Evolutionary conservation across 2,113 vertebrate genomes (phyloP).

Genomic region (Vulpes vulpes): DNA sequence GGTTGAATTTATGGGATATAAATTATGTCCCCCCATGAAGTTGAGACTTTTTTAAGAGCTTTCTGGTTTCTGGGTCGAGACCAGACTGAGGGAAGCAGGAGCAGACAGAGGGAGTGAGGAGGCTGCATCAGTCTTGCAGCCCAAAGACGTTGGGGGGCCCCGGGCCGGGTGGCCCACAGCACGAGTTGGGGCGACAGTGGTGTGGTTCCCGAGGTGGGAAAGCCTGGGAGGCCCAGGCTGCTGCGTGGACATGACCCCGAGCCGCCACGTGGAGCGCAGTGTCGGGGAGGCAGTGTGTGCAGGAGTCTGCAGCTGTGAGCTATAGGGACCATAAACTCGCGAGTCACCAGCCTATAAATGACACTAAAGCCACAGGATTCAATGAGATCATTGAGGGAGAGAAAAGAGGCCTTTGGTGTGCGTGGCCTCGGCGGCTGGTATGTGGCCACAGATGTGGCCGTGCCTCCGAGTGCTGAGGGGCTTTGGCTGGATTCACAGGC

Average conservation of each 20-base stretch:
- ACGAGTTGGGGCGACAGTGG: rapidly evolving
- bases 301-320: not conserved
- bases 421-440: not conserved
- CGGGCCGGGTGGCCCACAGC: not conserved
- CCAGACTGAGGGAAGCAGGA: not conserved
- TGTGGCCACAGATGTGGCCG: not conserved
- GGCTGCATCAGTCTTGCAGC: not conserved
- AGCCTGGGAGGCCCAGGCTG: not conserved
- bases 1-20: not conserved
- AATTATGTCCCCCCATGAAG: not conserved
- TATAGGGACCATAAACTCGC: not conserved
- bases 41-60: not conserved
- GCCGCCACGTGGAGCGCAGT: rapidly evolving
- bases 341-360: not conserved
- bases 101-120: not conserved
- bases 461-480: not conserved
- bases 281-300: not conserved
- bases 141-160: no score
- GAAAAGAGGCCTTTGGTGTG: not conserved
- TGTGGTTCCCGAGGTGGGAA: not conserved
- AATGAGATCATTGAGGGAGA: not conserved
- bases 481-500: not conserved
- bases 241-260: not conserved
- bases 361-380: not conserved
- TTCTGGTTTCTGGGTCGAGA: not conserved